Base-by-base conservation (phyloP, 2,888 invertebrate genomes). In the Mycogona germanica region DNA sequence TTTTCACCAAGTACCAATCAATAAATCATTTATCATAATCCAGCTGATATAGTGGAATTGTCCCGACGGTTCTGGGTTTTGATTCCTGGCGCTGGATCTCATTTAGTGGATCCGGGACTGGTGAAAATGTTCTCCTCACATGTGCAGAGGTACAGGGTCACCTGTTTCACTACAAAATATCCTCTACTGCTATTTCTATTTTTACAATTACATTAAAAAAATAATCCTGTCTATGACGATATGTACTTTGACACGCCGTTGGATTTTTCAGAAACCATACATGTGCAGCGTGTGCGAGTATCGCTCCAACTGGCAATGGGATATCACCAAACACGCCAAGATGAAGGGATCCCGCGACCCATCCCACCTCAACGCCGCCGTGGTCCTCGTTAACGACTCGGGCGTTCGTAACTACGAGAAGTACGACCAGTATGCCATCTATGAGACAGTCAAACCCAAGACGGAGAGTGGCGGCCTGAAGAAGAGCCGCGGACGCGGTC, bases 231-330 rank as follows among this genome's bases (percentile, higher is more conserved):
- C n/a, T n/a, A n/a, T n/a, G n/a, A n/a, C n/a, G n/a, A n/a, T n/a
- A n/a, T n/a, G 21, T 7, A n/a, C 41, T 19, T 40, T 21, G n/a
- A n/a, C 6, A 9, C 5, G 41, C 41, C 6, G 21, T 21, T n/a
- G 41, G 7, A n/a, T 19, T n/a, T n/a, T n/a, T n/a, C n/a, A 58
- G 67, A 88, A 91, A 67, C 93, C 93, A 1, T 96, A 92, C 69
- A 88, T 92, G 71, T 96, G 96, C 72, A 92, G 93, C 1, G 75
- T 87, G 17, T 96, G 95, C 72, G 83, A 87, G 51, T 89, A 92
- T 67, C 82, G 88, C 62, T 92, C 92, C 28, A 95, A 95, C 68
- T 95, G 93, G 92, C 80, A 92, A 60, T 93, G 92, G 87, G 95
- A 95, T 72, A 89, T 95, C 57, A 88, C 89, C 26, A 89, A 95